Conservation (phyloP, 2,113 vertebrate species). For the Elanoides forficatus region DNA sequence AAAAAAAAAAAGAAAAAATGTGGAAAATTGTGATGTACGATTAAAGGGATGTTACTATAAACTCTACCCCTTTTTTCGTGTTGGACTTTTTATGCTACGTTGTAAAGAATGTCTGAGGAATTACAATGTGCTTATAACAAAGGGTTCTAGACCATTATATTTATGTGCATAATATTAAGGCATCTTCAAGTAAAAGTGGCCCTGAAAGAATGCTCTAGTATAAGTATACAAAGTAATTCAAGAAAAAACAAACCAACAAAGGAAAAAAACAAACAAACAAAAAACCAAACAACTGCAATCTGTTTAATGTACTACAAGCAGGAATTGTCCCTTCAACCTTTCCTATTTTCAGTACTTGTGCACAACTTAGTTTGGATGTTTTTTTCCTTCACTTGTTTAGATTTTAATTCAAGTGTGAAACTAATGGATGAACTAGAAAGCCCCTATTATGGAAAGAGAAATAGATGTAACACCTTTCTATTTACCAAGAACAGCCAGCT, state of each 20-base stretch:
- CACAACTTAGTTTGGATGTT: not conserved
- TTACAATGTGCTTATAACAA: not conserved
- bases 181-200: not conserved
- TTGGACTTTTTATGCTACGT: not conserved
- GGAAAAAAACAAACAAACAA: fast-evolving
- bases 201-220: not conserved
- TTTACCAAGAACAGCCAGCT: not conserved
- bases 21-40: not conserved
- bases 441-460: not conserved
- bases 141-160: not conserved
- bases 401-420: not conserved
- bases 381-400: not conserved
- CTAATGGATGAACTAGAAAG: not conserved
- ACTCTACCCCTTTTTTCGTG: not conserved
- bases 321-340: not conserved
- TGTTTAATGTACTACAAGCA: not conserved
- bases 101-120: not conserved
- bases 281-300: not conserved
- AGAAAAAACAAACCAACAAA: not conserved
- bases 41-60: not conserved
- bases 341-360: not conserved
- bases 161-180: not conserved
- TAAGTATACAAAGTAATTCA: not conserved
- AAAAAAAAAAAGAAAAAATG: not conserved
- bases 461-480: not conserved